Evolutionary conservation across 2,113 vertebrate genomes (phyloP).

Genomic region (Suricata suricatta): DNA sequence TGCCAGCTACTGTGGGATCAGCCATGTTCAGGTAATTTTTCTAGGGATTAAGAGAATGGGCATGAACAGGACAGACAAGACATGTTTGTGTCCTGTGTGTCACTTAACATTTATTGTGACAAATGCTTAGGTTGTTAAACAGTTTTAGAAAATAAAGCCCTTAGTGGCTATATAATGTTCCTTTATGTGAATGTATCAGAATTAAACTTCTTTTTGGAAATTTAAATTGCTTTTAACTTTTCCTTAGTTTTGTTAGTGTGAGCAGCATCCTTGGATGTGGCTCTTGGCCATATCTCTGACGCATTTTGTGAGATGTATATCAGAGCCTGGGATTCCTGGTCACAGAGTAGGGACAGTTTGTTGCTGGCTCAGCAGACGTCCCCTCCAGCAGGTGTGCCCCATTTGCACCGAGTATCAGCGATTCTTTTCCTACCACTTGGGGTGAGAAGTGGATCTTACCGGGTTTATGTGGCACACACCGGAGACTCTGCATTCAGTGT

Average conservation of each 20-base stretch:
- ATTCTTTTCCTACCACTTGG: background rate
- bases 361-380: fast-evolving
- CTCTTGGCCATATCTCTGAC: no score
- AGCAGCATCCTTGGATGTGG: background rate
- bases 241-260: background rate
- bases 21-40: background rate
- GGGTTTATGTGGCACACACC: background rate
- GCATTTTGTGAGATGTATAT: background rate
- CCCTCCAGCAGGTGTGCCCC: background rate
- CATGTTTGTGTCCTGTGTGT: background rate
- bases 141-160: background rate
- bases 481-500: background rate
- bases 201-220: background rate
- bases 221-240: background rate
- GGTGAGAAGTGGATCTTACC: background rate
- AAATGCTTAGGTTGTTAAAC: background rate
- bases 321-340: background rate
- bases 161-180: background rate
- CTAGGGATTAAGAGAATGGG: background rate
- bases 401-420: background rate
- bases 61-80: background rate
- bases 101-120: background rate
- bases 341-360: background rate
- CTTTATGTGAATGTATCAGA: background rate
- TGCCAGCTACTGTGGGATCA: background rate